These are phyloP conservation scores for Eupithecia abbreviata DNA, from an alignment of 2,888 invertebrate genomes.

Conservation along the genomic window DNA sequence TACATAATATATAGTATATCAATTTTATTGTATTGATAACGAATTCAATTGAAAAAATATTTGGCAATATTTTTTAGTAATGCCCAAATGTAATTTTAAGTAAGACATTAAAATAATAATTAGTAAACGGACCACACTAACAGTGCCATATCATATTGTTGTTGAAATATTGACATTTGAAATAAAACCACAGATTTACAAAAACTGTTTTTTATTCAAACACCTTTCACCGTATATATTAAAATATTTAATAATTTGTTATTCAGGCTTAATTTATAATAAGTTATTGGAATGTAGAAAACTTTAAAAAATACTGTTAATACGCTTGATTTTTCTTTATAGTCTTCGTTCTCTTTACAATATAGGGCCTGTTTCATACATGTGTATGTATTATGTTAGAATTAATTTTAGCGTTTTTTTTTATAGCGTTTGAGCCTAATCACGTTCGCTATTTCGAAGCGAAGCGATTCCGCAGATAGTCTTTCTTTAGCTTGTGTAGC, in stretches of 20 bases:
- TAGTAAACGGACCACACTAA: constrained; percentile 66
- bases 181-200: constrained; percentile 58
- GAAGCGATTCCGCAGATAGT: too few species aligned
- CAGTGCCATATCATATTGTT: constrained; percentile 80
- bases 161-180: constrained; percentile 51
- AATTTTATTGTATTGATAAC: too few species aligned
- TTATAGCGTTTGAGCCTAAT: too few species aligned
- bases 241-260: neutral
- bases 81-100: neutral
- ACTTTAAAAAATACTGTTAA: neutral
- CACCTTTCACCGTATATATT: constrained; percentile 21
- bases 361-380: neutral
- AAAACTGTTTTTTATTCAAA: constrained; percentile 44
- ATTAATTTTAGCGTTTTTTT: too few species aligned
- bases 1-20: too few species aligned
- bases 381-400: too few species aligned
- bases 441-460: too few species aligned
- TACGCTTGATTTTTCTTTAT: neutral
- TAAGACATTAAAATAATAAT: constrained; percentile 23
- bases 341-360: neutral
- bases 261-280: constrained; percentile 12
- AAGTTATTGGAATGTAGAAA: constrained; percentile 5
- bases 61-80: neutral
- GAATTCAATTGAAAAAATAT: neutral
- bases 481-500: too few species aligned